Evolutionary conservation across 2,113 vertebrate genomes (phyloP), one percentile per base, ranked within the genome.

Genomic region (Hippoglossus stenolepis): DNA sequence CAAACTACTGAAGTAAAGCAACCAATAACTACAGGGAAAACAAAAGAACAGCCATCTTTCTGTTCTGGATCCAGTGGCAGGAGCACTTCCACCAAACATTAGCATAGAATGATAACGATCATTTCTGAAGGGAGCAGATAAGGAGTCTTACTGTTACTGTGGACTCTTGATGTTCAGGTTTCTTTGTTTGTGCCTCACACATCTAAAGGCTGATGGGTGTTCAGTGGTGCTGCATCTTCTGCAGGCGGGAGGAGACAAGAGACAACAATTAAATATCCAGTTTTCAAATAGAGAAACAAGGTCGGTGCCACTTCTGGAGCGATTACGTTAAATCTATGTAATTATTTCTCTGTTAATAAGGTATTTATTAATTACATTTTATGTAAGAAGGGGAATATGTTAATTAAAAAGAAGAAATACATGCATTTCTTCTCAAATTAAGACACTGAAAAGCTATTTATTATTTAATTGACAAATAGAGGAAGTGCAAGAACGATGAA

Each of bases 181-280:
- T 65, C 56, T 70, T 57, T 38, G 72, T 56, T 56, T 79, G 72
- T 31, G 74, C 65, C 75, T 91, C 81, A 89, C 71, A 89, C 90
- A 91, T 90, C 77, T 83, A 91, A 79, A 79, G 40, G 80, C 76
- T 65, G 84, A 71, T 51, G 79, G 72, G 24, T 49, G 71, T 65
- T 75, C 84, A 66, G 85, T 73, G 88, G 84, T 49, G 53, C 68
- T 38, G 80, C 74, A 70, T 80, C 69, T 13, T 75, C 87, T 91
- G 73, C 23, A 56, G 75, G 59, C 49, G 43, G 43, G 43, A 56
- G 66, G 35, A 83, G 18, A 49, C 14, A 26, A 68, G 65, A 26
- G 73, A 51, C 75, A 11, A 2, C 40, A 61, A 28, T 45, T 68
- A 17, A 74, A 4, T 56, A 14, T 13, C 8, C 35, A 51, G 40